A percentile compares a stretch with the other conserved stretches of the same genome.
phyloP scores from a whole-genome alignment of 2,888 invertebrate species.

The Drosophila suboccidentalis region DNA sequence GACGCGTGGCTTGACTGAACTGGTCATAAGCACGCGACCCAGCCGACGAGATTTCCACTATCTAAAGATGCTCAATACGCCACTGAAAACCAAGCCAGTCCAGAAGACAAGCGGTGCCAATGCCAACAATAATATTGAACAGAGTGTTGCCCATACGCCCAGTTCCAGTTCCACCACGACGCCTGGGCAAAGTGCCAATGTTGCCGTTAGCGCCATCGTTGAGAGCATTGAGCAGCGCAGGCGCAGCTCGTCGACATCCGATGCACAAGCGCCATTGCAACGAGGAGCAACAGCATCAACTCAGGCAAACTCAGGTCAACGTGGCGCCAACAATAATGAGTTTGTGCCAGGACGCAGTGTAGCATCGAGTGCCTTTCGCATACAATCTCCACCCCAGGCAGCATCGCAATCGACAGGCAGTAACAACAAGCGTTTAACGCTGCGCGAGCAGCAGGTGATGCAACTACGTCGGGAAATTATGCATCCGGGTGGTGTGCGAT shows the following conservation, averaged over 20 bases:
- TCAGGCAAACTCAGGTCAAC: slow-evolving; percentile 42
- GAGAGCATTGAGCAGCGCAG: slow-evolving; percentile 83
- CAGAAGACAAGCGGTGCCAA: slow-evolving; percentile 45
- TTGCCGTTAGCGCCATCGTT: slow-evolving; percentile 47
- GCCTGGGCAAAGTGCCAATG: slow-evolving; percentile 6
- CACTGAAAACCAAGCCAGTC: slow-evolving; percentile 60
- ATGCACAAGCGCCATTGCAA: slow-evolving; percentile 81
- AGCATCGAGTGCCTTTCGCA: slow-evolving; percentile 79
- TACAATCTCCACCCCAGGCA: slow-evolving; percentile 86
- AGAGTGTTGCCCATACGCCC: slow-evolving; percentile 30
- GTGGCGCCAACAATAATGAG: slow-evolving; percentile 83
- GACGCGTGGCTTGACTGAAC: slow-evolving; percentile 84
- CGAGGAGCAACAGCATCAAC: slow-evolving; percentile 43
- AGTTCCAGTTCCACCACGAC: slow-evolving; percentile 34
- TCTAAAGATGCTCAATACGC: slow-evolving; percentile 68
- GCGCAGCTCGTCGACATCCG: slow-evolving; percentile 85
- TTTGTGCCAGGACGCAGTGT: slow-evolving; percentile 62
- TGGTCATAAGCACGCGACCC: slow-evolving; percentile 84
- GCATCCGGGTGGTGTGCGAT: slow-evolving; percentile 90
- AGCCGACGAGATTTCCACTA: slow-evolving; percentile 84
- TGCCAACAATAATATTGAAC: slow-evolving; percentile 82
- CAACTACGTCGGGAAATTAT: slow-evolving; percentile 92
- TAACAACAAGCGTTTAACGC: slow-evolving; percentile 86
- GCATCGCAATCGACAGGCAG: slow-evolving; percentile 48
- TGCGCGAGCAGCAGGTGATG: slow-evolving; percentile 91